phyloP scores from a whole-genome alignment of 2,113 vertebrate species.

The Carassius auratus region DNA sequence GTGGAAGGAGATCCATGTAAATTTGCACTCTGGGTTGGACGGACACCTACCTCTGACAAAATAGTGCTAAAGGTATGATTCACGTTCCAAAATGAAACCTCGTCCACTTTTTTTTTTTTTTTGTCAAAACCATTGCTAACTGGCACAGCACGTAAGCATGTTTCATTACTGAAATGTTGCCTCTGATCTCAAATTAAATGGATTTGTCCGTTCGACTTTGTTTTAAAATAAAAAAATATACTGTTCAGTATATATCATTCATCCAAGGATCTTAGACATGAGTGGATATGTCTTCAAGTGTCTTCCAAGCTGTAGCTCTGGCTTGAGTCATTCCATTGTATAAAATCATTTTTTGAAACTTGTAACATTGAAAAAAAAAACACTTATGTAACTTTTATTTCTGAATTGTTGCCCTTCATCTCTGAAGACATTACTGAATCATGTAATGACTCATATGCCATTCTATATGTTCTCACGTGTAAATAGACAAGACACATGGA shows the following conservation, averaged over 20 bases:
- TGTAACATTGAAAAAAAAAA: background rate
- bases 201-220: background rate
- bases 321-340: background rate
- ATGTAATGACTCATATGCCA: conserved; percentile 1
- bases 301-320: background rate
- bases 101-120: background rate
- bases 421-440: background rate
- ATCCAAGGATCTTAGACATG: background rate
- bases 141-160: background rate
- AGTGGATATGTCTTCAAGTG: background rate
- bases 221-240: background rate
- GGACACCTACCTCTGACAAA: conserved; percentile 97
- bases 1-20: conserved; percentile 99
- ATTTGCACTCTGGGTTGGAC: conserved; percentile 96
- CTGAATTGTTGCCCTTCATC: conserved; percentile 1
- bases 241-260: background rate
- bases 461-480: background rate
- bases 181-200: background rate
- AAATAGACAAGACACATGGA: background rate
- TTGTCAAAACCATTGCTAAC: background rate
- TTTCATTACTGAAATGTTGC: background rate
- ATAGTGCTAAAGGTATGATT: conserved; percentile 94
- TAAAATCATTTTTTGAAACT: background rate
- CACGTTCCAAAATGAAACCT: background rate
- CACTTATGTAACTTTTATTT: background rate